A percentile compares a stretch with the other conserved stretches of the same genome.
Evolutionary conservation across 2,888 invertebrate genomes (phyloP).

Genomic region (Mythimna ferrago): DNA sequence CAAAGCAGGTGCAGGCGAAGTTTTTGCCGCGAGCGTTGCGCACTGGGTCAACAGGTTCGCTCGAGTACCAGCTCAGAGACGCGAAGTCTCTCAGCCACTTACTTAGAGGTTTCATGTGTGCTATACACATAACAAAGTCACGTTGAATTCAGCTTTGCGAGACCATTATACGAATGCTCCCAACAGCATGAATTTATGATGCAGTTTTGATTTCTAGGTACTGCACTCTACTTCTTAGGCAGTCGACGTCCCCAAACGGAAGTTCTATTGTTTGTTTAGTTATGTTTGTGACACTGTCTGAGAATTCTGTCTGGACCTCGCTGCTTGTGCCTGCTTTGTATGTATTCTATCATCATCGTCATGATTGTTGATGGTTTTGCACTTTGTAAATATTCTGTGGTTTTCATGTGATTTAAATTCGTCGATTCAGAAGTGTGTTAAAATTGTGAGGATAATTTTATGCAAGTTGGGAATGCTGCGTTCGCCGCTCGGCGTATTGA

Average conservation of each 20-base stretch:
- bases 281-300: conserved; percentile 76
- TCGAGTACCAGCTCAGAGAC: conserved; percentile 81
- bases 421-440: conserved; percentile 71
- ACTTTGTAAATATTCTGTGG: conserved; percentile 51
- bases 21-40: conserved; percentile 81
- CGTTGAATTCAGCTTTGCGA: conserved; percentile 62
- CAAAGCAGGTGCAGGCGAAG: conserved; percentile 79
- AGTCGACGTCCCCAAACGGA: conserved; percentile 78
- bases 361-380: conserved; percentile 24
- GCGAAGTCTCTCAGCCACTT: conserved; percentile 84
- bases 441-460: conserved; percentile 83
- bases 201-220: conserved; percentile 68
- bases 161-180: conserved; percentile 56
- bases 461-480: conserved; percentile 82
- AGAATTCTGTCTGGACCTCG: conserved; percentile 78
- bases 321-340: conserved; percentile 62
- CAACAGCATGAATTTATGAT: conserved; percentile 61
- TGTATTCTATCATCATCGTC: conserved; percentile 37
- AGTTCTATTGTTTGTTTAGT: conserved; percentile 84
- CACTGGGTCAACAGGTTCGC: conserved; percentile 87
- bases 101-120: conserved; percentile 79
- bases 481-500: conserved; percentile 85
- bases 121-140: conserved; percentile 65
- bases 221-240: conserved; percentile 80
- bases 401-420: conserved; percentile 54